Evolutionary conservation across 1,140 invertebrate genomes (phyloP), one percentile per base, ranked within the genome.

Genomic region (Drosophila elegans): DNA sequence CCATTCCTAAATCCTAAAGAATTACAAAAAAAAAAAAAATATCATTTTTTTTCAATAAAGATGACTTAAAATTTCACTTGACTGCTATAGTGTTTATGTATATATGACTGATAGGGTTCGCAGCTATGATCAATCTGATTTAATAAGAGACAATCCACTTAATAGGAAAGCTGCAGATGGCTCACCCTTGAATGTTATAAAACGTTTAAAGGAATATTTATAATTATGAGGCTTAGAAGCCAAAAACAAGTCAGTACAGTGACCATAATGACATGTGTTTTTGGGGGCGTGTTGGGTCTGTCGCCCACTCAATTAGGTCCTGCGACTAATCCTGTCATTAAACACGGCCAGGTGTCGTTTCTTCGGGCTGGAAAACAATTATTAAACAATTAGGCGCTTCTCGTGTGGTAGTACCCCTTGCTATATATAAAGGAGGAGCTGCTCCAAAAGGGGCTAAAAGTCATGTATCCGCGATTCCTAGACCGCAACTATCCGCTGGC

Each of bases 401-500:
- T 9, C 12, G 6, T 13, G 11, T 7, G 38, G 25, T 36, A 21
- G 16, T 21, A 21, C 16, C 16, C 16, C 16, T 21, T 21, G 16
- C 4, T 16, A 42, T 48, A 49, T 80, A 81, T 75, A 80, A 74
- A 74, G 42, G 45, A 4, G 0, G 7, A 7, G 52, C 29, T 32
- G 12, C 32, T 45, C 7, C 2, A 5, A 25, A 21, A 10, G 9
- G n/a, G 4, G 16, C 16, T 21, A 5, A n/a, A 3, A 44, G 21
- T 12, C 39, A 86, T 86, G 81, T 84, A 64, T 66, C 82, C 81
- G 12, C 39, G 69, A 21, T 85, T 62, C 13, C 34, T 85, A 32
- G 63, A 57, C 51, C 44, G 11, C 36, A 59, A 66, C 48, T 85
- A 62, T 78, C 74, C 81, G 13, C 51, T 85, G 46, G 62, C 61